Conservation (phyloP, 1,140 invertebrate genomes). For the Procambarus virginalis region DNA sequence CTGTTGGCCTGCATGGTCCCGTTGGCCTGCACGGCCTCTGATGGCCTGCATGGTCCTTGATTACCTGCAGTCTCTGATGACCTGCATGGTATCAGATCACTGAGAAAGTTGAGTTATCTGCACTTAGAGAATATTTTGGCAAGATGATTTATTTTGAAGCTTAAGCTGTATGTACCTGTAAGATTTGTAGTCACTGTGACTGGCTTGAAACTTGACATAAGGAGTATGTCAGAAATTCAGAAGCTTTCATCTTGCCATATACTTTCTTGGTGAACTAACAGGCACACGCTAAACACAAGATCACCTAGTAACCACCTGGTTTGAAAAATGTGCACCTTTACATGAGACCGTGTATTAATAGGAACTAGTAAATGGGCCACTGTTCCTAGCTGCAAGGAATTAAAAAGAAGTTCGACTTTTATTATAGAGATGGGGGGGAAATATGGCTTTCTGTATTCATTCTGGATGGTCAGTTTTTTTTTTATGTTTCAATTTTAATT, state of each 20-base stretch:
- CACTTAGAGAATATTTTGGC: constrained; percentile 25
- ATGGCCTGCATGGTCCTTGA: too few relatives aligned
- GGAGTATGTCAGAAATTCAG: constrained; percentile 3
- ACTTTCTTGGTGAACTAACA: constrained; percentile 10
- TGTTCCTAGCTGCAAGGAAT: constrained; percentile 23
- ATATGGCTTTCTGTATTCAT: background rate
- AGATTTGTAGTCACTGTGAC: constrained; percentile 25
- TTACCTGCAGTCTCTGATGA: too few relatives aligned
- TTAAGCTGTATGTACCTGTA: background rate
- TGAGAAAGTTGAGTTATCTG: constrained; percentile 8
- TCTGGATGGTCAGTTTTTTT: background rate
- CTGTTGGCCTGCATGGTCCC: background rate
- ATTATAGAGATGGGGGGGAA: background rate
- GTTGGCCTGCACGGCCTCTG: constrained; percentile 14
- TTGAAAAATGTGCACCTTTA: constrained; percentile 17
- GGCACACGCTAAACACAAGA: constrained; percentile 21
- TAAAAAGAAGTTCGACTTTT: constrained; percentile 2
- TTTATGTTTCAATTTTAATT: background rate
- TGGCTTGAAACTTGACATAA: constrained; percentile 10
- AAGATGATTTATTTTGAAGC: constrained; percentile 30
- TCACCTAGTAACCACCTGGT: background rate
- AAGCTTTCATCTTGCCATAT: constrained; percentile 32
- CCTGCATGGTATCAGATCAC: background rate
- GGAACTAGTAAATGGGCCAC: constrained; percentile 15
- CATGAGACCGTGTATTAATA: constrained; percentile 19